Percentiles rank a stretch among this genome's conserved stretches.
These are phyloP conservation scores for Stenichneumon culpator DNA, from an alignment of 2,888 invertebrate genomes.

Conservation along the genomic window DNA sequence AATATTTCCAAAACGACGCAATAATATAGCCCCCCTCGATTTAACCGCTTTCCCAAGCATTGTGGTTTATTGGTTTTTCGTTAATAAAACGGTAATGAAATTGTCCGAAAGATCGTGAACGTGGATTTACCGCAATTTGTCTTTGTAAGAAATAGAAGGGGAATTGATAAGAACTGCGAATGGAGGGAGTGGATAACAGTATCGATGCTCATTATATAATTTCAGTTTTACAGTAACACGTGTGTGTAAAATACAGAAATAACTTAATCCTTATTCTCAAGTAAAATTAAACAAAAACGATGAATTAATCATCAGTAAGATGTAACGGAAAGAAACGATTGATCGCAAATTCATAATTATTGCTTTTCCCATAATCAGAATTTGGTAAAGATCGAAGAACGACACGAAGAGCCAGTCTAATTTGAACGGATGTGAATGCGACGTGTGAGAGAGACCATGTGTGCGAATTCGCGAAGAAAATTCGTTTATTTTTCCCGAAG, in stretches of 20 bases:
- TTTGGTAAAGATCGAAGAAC: neutral
- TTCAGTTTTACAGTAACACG: neutral
- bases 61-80: slow-evolving; percentile 44
- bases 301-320: neutral
- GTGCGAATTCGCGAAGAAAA: slow-evolving; percentile 17
- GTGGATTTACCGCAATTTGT: slow-evolving; percentile 11
- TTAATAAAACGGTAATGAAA: slow-evolving; percentile 20
- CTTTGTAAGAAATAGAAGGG: slow-evolving; percentile 42
- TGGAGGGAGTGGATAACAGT: slow-evolving; percentile 49
- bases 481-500: slow-evolving; percentile 2
- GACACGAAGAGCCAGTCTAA: neutral
- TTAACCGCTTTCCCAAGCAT: slow-evolving; percentile 9
- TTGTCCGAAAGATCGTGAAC: slow-evolving; percentile 26
- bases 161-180: slow-evolving; percentile 34
- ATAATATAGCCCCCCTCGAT: slow-evolving; percentile 18
- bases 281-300: neutral
- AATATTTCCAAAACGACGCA: slow-evolving; percentile 79
- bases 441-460: slow-evolving; percentile 40
- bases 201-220: slow-evolving; percentile 24
- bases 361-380: neutral
- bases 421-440: slow-evolving; percentile 24
- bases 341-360: neutral
- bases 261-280: neutral
- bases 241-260: neutral
- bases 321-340: neutral